Base-by-base conservation (phyloP, 2,888 invertebrate genomes). In the Amiota mariae region DNA sequence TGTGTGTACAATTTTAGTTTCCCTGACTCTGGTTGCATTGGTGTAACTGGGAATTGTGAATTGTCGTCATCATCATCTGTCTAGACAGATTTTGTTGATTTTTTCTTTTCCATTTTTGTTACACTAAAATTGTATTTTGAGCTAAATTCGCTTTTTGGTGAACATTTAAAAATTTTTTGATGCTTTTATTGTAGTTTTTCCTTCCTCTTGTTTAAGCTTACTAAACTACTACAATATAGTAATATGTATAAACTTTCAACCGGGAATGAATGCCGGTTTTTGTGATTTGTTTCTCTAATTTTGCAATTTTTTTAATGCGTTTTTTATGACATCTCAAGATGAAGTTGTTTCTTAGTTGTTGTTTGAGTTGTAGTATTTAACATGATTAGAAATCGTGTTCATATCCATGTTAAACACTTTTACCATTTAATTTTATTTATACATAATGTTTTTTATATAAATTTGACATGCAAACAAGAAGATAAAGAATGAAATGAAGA, bases 71-170 rank as follows among this genome's bases (percentile, higher is more conserved):
- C 51, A 11, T 54, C 51, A 20, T 11, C 15, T 18, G 71, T 71
- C 71, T 71, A 71, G 71, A 71, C 71, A 13, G 13, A 61, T 71
- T 48, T 49, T 13, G 18, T 54, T 54, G 20, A 20, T 24, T 11
- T 68, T 8, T 67, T 13, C 10, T 15, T 15, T 68, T 24, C 54
- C 20, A 54, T 11, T 36, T 63, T 63, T 11, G 46, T 63, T 63
- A 6, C 24, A 6, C 24, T 3, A 12, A 8, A 13, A 56, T 49
- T 54, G 2, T 59, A 46, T 36, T 10, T 63, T 9, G 3, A 2
- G 36, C 8, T 2, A n/a, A 63, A n/a, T n/a, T n/a, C n/a, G n/a
- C n/a, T 24, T 36, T 63, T 63, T 36, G 2, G 36, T 36, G 36
- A 36, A 36, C 36, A 36, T 36, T 2, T 3, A n/a, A 24, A 24